Evolutionary conservation across 2,888 invertebrate genomes (phyloP).

Genomic region (Exocentrus adspersus): DNA sequence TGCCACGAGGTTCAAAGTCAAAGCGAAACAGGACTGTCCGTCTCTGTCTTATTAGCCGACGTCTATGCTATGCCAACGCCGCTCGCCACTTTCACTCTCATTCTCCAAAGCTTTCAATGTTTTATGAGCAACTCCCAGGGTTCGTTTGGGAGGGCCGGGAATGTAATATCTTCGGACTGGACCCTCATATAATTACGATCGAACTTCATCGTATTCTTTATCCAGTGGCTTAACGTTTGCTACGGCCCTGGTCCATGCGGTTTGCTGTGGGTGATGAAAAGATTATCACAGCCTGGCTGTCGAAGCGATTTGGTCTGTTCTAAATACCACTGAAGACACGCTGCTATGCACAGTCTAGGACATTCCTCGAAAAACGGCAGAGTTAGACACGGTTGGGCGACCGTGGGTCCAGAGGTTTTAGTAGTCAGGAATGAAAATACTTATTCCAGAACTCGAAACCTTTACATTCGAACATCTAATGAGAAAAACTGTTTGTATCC

Average conservation of each 20-base stretch:
- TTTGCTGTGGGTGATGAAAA: neutral
- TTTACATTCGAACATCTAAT: neutral
- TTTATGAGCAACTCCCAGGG: too few species aligned
- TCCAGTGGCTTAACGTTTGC: neutral
- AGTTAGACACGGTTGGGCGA: neutral
- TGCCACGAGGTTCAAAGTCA: too few species aligned
- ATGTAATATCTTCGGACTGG: slow-evolving; percentile 9
- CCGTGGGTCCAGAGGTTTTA: neutral
- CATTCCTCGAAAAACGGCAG: neutral
- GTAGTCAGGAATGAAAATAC: neutral
- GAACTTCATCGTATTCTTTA: slow-evolving; percentile 4
- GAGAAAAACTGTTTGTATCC: neutral
- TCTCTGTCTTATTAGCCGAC: too few species aligned
- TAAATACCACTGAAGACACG: neutral
- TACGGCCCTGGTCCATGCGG: neutral
- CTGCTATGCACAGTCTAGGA: neutral
- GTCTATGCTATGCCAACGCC: too few species aligned
- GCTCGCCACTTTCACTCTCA: too few species aligned
- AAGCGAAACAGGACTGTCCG: too few species aligned
- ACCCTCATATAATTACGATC: slow-evolving; percentile 12
- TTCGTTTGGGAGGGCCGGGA: neutral
- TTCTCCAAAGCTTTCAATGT: too few species aligned
- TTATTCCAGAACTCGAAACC: neutral
- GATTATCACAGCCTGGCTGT: neutral
- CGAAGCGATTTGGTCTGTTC: neutral